Evolutionary conservation across 2,888 invertebrate species (phyloP), one percentile per base, ranked within the genome.

Genomic region (Dasysyrphus albostriatus): DNA sequence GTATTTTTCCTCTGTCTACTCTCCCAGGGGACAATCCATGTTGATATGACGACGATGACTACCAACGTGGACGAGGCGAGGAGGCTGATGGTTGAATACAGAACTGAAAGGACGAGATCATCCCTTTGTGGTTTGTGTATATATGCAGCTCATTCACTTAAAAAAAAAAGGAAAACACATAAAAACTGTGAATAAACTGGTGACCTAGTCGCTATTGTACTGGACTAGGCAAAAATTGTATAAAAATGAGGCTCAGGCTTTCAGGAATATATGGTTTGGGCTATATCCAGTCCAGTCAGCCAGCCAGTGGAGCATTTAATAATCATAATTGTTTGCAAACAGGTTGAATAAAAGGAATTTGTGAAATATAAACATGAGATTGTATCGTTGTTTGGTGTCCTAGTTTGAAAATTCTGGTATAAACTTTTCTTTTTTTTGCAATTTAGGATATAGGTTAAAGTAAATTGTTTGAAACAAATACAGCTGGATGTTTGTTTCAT

Each of bases 321-420:
- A 87, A 87, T 78, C 75, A 87, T 87, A 83, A 83, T 87, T 87
- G 87, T 79, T 87, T 79, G 87, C 79, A 83, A 87, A 87, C 87
- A 87, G 78, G 83, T 87, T 87, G 78, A 83, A 72, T 56, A 75
- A 83, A 79, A 65, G 70, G 74, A 79, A 78, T 87, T 83, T 83
- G 74, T 79, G 78, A 39, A 87, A 87, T 61, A 83, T 72, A 83
- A 79, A 78, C 58, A 82, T 77, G 72, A 84, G 65, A 69, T 74
- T 47, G 51, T 70, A 78, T 70, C 74, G 69, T 34, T 78, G 69
- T 51, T 82, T 74, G 69, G 37, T 78, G 77, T 42, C 70, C 82
- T 63, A 81, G 76, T 77, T 81, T 24, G 32, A 37, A 39, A 56
- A 56, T 65, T 56, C 37, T 72, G 70, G 32, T 24, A 42, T 42